Evolutionary conservation across 2,797 vertebrate genomes (phyloP).

Genomic region (Falco concolor): DNA sequence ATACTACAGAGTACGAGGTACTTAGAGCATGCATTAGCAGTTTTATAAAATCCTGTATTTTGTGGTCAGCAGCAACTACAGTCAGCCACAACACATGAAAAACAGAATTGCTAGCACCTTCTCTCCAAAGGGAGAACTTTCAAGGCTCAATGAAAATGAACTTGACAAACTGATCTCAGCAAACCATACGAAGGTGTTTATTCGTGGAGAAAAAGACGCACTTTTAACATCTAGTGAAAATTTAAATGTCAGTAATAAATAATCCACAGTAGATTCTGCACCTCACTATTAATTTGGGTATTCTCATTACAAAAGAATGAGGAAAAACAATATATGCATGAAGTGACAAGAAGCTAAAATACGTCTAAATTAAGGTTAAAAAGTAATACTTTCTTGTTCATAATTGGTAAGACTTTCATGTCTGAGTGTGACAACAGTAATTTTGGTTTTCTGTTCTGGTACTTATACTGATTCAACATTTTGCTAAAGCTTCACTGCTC

Average conservation of each 20-base stretch:
- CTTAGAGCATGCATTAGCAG: background rate
- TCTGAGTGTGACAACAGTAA: background rate
- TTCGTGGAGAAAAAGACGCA: background rate
- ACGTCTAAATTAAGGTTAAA: background rate
- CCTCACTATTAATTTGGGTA: background rate
- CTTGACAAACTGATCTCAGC: slow-evolving; percentile 12
- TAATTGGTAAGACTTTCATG: background rate
- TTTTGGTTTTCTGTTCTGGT: background rate
- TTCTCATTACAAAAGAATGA: background rate
- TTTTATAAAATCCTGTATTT: background rate
- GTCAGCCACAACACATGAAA: background rate
- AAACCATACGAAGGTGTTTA: background rate
- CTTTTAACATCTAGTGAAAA: background rate
- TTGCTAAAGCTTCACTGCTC: background rate
- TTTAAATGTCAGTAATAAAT: background rate
- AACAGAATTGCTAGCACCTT: background rate
- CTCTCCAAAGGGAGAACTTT: background rate
- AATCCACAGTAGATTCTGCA: background rate
- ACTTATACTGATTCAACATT: background rate
- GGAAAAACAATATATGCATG: background rate
- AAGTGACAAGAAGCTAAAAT: background rate
- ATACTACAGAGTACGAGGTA: background rate
- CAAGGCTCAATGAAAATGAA: slow-evolving; percentile 5
- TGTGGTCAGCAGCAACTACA: background rate
- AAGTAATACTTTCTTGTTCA: background rate